Conservation (phyloP, 2,113 vertebrate genomes). For the zebrafish (Danio rerio) region DNA sequence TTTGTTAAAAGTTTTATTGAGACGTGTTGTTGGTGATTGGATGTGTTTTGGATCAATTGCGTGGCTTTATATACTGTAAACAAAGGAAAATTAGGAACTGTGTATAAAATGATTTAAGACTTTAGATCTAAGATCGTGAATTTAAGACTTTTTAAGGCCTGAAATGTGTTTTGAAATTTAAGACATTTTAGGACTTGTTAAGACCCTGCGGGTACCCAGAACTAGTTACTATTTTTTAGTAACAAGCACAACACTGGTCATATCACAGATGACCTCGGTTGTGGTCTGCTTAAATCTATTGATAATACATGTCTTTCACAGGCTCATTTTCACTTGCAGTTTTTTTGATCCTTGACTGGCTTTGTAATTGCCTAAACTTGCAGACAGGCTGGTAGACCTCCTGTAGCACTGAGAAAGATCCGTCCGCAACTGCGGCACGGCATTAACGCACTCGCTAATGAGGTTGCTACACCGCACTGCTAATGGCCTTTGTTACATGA, state of each 20-base stretch:
- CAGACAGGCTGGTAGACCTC: constrained; percentile 37
- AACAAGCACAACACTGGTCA: not conserved
- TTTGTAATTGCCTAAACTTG: constrained; percentile 43
- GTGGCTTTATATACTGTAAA: no score
- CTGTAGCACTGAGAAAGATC: constrained; percentile 36
- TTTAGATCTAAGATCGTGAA: no score
- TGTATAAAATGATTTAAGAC: no score
- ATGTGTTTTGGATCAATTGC: no score
- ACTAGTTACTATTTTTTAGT: no score
- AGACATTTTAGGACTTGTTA: no score
- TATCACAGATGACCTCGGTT: not conserved
- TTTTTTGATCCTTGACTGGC: constrained; percentile 37
- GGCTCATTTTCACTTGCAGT: constrained; percentile 26
- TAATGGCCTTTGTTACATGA: constrained; percentile 54
- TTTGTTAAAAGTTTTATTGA: no score
- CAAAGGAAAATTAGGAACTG: no score
- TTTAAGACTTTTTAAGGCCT: no score
- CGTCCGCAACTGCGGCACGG: constrained; percentile 8
- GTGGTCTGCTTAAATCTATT: constrained; percentile 29
- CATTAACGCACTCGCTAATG: constrained; percentile 45
- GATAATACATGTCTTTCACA: constrained; percentile 32
- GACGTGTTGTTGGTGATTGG: no score
- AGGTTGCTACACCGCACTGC: constrained; percentile 46
- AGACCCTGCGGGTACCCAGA: no score
- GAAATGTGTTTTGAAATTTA: no score